Conservation (phyloP, 2,797 vertebrate genomes). For the Trachops cirrhosus region DNA sequence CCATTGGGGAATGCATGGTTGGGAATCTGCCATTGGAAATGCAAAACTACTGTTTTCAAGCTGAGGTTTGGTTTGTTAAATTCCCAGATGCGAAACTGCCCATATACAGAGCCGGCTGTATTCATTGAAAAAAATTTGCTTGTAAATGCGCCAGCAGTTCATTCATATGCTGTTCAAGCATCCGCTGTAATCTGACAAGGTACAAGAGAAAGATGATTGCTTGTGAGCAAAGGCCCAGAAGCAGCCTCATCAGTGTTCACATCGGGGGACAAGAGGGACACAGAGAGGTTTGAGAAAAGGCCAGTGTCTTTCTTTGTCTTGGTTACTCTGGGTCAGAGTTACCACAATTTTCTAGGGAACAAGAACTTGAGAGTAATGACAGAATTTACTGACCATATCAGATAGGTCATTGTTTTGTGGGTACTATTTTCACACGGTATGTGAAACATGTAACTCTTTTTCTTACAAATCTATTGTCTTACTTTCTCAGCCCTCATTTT, state of each 20-base stretch:
- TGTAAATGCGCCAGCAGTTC: not conserved
- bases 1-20: not conserved
- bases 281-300: not conserved
- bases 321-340: not conserved
- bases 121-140: not conserved
- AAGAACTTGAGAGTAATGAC: not conserved
- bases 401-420: not conserved
- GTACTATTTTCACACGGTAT: not conserved
- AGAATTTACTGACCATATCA: not conserved
- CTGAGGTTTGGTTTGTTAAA: not conserved
- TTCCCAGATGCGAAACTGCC: not conserved
- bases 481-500: not conserved
- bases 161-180: not conserved
- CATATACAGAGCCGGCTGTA: not conserved
- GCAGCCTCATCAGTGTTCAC: not conserved
- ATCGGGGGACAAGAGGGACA: not conserved
- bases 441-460: not conserved
- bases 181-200: not conserved
- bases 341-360: not conserved
- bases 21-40: not conserved
- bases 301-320: not conserved
- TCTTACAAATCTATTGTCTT: not conserved
- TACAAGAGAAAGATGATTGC: not conserved
- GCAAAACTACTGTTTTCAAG: not conserved
- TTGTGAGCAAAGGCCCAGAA: not conserved